A percentile compares a stretch with the other conserved stretches of the same genome.
Conservation (phyloP, 2,888 invertebrate species). For the Chloroclysta siterata region DNA sequence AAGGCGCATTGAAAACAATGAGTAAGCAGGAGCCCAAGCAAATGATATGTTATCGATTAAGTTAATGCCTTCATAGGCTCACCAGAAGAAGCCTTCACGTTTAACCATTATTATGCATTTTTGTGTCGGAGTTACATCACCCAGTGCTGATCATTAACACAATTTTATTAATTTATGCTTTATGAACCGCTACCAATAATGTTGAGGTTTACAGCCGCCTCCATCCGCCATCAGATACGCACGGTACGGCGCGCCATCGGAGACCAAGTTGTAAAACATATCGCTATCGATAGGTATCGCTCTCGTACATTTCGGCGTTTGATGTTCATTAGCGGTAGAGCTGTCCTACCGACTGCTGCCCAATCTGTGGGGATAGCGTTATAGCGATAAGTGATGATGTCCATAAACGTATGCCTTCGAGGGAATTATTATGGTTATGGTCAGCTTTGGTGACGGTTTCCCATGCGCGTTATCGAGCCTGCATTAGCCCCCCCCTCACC, state of each 20-base stretch:
- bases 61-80: too few relatives aligned
- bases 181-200: conserved; percentile 10
- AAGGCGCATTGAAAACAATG: too few relatives aligned
- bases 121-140: background rate
- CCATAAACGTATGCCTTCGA: conserved; percentile 29
- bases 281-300: conserved; percentile 11
- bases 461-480: conserved; percentile 67
- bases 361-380: conserved; percentile 12
- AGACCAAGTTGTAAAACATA: conserved; percentile 14
- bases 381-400: conserved; percentile 29
- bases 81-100: too few relatives aligned
- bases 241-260: background rate
- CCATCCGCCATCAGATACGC: background rate
- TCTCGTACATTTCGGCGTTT: conserved; percentile 7
- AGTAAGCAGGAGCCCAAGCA: too few relatives aligned
- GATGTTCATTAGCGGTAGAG: conserved; percentile 15
- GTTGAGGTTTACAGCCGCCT: background rate
- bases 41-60: too few relatives aligned
- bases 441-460: conserved; percentile 59
- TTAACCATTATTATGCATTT: background rate
- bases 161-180: conserved; percentile 17
- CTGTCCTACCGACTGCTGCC: conserved; percentile 6
- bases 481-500: conserved; percentile 48
- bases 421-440: conserved; percentile 51
- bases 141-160: background rate